These are phyloP conservation scores for Ptyas mucosa DNA, from an alignment of 2,113 vertebrate species.

Conservation along the genomic window DNA sequence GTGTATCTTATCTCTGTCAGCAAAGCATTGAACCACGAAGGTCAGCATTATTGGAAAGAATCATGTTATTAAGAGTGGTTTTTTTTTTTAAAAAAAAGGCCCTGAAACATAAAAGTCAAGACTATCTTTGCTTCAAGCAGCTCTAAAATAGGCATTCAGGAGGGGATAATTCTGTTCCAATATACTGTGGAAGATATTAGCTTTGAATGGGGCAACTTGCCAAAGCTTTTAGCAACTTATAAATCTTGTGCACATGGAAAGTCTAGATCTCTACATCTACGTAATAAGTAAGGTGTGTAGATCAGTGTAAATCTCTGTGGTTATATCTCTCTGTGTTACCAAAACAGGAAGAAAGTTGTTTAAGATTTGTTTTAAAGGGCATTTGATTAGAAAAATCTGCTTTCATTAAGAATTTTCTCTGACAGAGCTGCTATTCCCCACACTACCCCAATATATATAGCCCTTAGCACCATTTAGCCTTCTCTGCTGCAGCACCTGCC, in stretches of 20 bases:
- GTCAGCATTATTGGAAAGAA: not conserved
- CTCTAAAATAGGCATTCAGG: not conserved
- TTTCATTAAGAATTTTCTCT: not conserved
- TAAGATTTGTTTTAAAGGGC: not conserved
- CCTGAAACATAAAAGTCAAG: not conserved
- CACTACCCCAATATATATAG: not conserved
- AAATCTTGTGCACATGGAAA: not conserved
- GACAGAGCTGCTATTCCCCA: not conserved
- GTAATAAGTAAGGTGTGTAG: not conserved
- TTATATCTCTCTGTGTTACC: not conserved
- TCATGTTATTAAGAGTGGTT: not conserved
- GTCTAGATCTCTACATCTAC: not conserved
- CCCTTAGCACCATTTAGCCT: not conserved
- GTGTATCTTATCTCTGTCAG: not conserved
- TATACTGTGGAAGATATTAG: not conserved
- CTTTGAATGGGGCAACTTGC: not conserved
- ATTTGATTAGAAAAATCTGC: not conserved
- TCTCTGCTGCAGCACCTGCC: not conserved
- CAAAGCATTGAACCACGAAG: not conserved
- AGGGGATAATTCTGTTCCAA: not conserved
- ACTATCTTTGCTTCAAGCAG: not conserved
- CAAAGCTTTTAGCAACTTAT: not conserved
- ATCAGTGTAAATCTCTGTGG: not conserved
- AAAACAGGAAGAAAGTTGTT: not conserved
- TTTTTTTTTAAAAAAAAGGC: not conserved